Evolutionary conservation across 23 tunicate species (phyloP).

Genomic region (Halocynthia roretzi): DNA sequence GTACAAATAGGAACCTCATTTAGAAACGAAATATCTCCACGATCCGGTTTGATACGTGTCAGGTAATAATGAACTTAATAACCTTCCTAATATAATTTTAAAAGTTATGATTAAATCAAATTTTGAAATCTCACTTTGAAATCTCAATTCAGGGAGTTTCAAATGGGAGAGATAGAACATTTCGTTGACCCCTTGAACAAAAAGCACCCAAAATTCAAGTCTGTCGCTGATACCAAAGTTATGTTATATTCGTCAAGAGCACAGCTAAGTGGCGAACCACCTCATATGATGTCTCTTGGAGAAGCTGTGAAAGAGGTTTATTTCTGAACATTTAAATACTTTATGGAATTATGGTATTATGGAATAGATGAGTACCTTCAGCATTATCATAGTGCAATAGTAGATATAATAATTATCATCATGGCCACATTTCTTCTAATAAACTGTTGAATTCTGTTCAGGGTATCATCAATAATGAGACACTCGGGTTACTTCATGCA

Average conservation of each 20-base stretch:
- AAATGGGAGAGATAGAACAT: slow-evolving; percentile 97
- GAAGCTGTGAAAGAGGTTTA: slow-evolving; percentile 53
- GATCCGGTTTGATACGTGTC: slow-evolving; percentile 80
- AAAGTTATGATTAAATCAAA: not conserved
- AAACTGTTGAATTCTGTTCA: not conserved
- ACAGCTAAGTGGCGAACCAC: slow-evolving; percentile 76
- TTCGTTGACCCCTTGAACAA: slow-evolving; percentile 88
- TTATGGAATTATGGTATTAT: not conserved
- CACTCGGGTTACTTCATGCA: slow-evolving; percentile 95
- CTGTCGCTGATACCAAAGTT: slow-evolving; percentile 60
- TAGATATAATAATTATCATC: not conserved
- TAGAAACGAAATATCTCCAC: slow-evolving; percentile 95
- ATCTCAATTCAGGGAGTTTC: slow-evolving; percentile 79
- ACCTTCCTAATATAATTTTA: not conserved
- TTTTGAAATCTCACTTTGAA: not conserved
- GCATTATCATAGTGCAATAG: not conserved
- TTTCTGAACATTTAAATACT: not conserved
- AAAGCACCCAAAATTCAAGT: slow-evolving; percentile 66
- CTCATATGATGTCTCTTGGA: slow-evolving; percentile 37
- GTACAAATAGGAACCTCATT: slow-evolving; percentile 96
- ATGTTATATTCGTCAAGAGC: slow-evolving; percentile 62
- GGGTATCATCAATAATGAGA: slow-evolving; percentile 63
- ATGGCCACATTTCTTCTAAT: not conserved
- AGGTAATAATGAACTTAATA: not conserved
- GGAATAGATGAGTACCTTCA: not conserved